Evolutionary conservation across 2,113 vertebrate species (phyloP).

Genomic region (Brachionichthys hirsutus): DNA sequence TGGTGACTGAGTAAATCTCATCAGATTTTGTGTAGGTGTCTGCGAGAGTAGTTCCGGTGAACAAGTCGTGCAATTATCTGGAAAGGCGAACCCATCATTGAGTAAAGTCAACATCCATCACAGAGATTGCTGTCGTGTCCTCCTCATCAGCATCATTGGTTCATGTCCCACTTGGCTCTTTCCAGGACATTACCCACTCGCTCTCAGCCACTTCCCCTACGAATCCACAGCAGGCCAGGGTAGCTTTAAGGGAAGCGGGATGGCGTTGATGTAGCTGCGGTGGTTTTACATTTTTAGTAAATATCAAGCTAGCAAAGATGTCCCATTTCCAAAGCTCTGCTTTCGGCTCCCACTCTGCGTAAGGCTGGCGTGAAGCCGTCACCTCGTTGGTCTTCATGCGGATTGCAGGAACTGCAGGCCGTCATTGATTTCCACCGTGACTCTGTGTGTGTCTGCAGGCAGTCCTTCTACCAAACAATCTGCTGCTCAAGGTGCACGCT

Average conservation of each 20-base stretch:
- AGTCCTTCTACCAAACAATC: conserved; percentile 89
- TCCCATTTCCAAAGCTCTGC: neutral
- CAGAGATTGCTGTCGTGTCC: neutral
- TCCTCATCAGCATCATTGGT: conserved; percentile 14
- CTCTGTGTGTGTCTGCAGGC: conserved; percentile 71
- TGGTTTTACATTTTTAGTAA: conserved; percentile 11
- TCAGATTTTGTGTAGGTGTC: conserved; percentile 10
- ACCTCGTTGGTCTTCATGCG: neutral
- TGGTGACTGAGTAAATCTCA: conserved; percentile 48
- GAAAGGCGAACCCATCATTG: neutral
- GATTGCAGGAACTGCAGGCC: conserved; percentile 7
- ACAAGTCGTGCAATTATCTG: neutral
- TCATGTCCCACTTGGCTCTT: conserved; percentile 23
- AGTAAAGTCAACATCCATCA: conserved; percentile 19
- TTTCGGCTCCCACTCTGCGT: conserved; percentile 3
- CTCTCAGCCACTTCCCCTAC: conserved; percentile 3
- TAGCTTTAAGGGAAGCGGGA: conserved; percentile 32
- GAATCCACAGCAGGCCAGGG: neutral
- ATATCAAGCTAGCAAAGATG: neutral
- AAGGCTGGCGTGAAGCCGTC: conserved; percentile 13
- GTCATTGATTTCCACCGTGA: conserved; percentile 7
- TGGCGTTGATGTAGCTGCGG: conserved; percentile 49
- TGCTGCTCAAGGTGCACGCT: conserved; percentile 82
- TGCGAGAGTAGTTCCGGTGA: neutral
- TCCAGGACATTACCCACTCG: conserved; percentile 12